Conservation (phyloP, 2,888 invertebrate species). For the Plagodis pulveraria region DNA sequence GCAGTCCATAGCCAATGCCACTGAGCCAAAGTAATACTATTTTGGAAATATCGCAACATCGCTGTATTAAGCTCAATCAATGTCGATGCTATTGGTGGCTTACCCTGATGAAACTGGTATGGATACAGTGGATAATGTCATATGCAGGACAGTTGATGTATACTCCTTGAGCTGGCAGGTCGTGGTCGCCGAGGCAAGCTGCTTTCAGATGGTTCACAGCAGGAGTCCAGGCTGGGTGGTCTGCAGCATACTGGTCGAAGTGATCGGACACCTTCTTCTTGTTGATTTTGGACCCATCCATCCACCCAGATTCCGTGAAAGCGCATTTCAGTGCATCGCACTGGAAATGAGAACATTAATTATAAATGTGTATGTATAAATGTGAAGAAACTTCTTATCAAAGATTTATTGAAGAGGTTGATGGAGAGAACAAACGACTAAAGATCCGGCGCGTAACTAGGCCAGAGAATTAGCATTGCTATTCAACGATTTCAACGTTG, state of each 20-base stretch:
- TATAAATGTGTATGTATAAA: no score
- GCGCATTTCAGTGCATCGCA: conserved; percentile 61
- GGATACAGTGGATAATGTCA: conserved; percentile 58
- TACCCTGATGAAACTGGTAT: conserved; percentile 61
- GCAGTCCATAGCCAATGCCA: no score
- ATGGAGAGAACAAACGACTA: no score
- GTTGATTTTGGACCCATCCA: conserved; percentile 49
- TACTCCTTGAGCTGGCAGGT: conserved; percentile 57
- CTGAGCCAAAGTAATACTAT: no score
- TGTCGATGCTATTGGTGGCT: conserved; percentile 5
- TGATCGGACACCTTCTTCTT: conserved; percentile 48
- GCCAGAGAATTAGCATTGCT: no score
- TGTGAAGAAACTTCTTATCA: no score
- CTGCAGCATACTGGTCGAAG: conserved; percentile 54
- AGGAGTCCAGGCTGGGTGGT: conserved; percentile 57
- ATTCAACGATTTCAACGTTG: no score
- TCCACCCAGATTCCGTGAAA: conserved; percentile 59
- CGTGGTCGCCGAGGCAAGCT: conserved; percentile 46
- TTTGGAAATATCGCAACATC: no score
- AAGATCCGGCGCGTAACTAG: no score
- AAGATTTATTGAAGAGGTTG: no score
- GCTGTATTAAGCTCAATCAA: no score
- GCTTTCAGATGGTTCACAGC: conserved; percentile 50
- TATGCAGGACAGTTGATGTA: conserved; percentile 63
- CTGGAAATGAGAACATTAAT: conserved; percentile 44